A percentile compares a stretch with the other conserved stretches of the same genome.
Conservation (phyloP, 2,797 vertebrate species). For the Toxotes lorentzi region DNA sequence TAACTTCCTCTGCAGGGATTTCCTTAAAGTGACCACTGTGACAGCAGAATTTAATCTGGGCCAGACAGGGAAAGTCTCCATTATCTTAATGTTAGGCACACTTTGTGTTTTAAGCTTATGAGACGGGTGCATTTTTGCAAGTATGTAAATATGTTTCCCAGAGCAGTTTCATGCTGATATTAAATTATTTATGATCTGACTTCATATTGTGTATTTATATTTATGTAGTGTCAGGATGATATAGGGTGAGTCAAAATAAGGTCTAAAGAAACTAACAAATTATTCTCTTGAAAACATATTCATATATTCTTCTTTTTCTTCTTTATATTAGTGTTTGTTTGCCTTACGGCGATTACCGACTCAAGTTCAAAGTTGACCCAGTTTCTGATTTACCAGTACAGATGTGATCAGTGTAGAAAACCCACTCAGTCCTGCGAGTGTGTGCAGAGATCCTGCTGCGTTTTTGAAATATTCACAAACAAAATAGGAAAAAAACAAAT, state of each 20-base stretch:
- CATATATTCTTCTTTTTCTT: slow-evolving; percentile 78
- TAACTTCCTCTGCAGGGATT: background rate
- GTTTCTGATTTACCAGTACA: slow-evolving; percentile 62
- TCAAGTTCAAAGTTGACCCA: slow-evolving; percentile 76
- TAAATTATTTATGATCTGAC: slow-evolving; percentile 69
- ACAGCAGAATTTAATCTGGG: background rate
- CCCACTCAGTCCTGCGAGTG: slow-evolving; percentile 25
- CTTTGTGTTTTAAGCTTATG: slow-evolving; percentile 28
- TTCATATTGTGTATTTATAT: slow-evolving; percentile 63
- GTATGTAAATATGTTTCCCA: slow-evolving; percentile 65
- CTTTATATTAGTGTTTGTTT: slow-evolving; percentile 74
- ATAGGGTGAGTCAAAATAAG: slow-evolving; percentile 60
- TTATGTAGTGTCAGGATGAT: slow-evolving; percentile 60
- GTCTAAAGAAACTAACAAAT: slow-evolving; percentile 66
- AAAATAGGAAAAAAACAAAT: background rate
- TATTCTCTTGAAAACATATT: slow-evolving; percentile 65
- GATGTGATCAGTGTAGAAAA: slow-evolving; percentile 47
- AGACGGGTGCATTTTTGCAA: slow-evolving; percentile 47
- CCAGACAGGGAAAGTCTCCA: background rate
- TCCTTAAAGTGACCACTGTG: background rate
- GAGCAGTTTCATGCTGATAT: slow-evolving; percentile 27
- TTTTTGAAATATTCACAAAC: slow-evolving; percentile 22
- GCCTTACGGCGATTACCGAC: slow-evolving; percentile 59
- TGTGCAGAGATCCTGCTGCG: slow-evolving; percentile 10
- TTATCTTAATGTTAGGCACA: slow-evolving; percentile 1